Evolutionary conservation across 2,797 vertebrate species (phyloP), one percentile per base, ranked within the genome.

Genomic region (Clamator glandarius): DNA sequence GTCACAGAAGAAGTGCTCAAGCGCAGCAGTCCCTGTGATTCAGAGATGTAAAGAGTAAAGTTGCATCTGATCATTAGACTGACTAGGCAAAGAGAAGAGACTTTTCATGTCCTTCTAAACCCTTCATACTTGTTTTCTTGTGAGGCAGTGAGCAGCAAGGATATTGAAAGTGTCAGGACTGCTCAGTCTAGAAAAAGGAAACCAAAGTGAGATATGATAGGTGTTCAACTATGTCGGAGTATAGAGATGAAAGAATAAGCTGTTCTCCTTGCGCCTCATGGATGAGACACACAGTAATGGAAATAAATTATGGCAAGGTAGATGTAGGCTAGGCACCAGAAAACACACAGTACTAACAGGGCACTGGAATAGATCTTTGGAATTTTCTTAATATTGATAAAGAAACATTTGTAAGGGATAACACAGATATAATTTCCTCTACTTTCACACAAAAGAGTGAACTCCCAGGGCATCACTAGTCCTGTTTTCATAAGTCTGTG

Each of bases 61-160:
- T 39, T 76, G 15, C 1, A 0, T 66, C 46, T 89, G 46, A 87
- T 92, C 18, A 31, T 84, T 87, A 42, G n/a, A 89, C 55, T 70
- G 25, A 61, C 41, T 50, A 51, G 67, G 39, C 26, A 84, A 41
- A 51, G 35, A 1, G 12, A 74, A 62, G 52, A 85, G 39, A 83
- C 15, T 74, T 93, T 82, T 80, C 6, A 2, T 92, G 61, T 44
- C 57, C 28, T 59, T 79, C 85, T 74, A 82, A 85, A 55, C 5
- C 4, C 61, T 93, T 95, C n/a, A n/a, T 77, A 74, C 84, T 89
- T 87, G 23, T 39, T 91, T 91, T 61, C 61, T 89, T 91, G 85
- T 91, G 75, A 87, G 82, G 36, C n/a, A 69, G 25, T 80, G 85
- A 64, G 73, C 79, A 91, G 25, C 25, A 88, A 67, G 18, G 61